A percentile compares a stretch with the other conserved stretches of the same genome.
These are phyloP conservation scores for Catocala sponsa DNA, from an alignment of 2,888 invertebrate genomes.

Conservation along the genomic window DNA sequence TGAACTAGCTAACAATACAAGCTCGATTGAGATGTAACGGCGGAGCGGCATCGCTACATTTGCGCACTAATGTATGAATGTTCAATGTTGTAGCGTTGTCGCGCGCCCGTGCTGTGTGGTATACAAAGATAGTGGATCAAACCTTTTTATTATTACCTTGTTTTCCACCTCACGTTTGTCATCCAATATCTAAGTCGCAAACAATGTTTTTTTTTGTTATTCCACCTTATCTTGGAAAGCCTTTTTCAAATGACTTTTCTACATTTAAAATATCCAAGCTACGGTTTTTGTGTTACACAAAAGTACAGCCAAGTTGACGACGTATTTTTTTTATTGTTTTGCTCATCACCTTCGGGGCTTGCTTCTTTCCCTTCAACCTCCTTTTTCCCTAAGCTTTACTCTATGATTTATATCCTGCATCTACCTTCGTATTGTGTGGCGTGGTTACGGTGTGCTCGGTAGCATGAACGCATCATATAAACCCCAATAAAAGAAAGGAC, in stretches of 20 bases:
- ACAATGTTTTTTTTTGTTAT: conserved; percentile 48
- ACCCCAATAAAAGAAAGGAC: conserved; percentile 24
- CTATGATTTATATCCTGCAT: conserved; percentile 72
- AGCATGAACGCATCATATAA: conserved; percentile 39
- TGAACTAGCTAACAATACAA: conserved; percentile 53
- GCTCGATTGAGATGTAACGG: conserved; percentile 50
- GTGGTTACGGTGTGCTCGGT: conserved; percentile 52
- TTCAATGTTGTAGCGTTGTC: conserved; percentile 29
- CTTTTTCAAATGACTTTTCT: conserved; percentile 22
- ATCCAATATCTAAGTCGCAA: conserved; percentile 63
- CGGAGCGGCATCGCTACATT: conserved; percentile 32
- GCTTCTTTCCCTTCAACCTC: conserved; percentile 63
- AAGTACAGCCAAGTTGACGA: conserved; percentile 84
- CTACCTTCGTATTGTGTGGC: conserved; percentile 61
- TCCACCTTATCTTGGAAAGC: conserved; percentile 49
- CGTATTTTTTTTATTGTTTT: conserved; percentile 62
- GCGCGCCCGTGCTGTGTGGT: conserved; percentile 41
- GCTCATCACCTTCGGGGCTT: conserved; percentile 76
- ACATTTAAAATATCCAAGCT: conserved; percentile 45
- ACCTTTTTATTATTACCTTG: conserved; percentile 22
- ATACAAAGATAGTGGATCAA: conserved; percentile 53
- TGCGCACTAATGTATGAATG: conserved; percentile 16
- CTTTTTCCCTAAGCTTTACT: conserved; percentile 57
- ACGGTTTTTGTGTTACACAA: conserved; percentile 48
- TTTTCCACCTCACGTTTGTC: conserved; percentile 42